Evolutionary conservation across 2,113 vertebrate genomes (phyloP), one percentile per base, ranked within the genome.

Genomic region (Pampusana beccarii): DNA sequence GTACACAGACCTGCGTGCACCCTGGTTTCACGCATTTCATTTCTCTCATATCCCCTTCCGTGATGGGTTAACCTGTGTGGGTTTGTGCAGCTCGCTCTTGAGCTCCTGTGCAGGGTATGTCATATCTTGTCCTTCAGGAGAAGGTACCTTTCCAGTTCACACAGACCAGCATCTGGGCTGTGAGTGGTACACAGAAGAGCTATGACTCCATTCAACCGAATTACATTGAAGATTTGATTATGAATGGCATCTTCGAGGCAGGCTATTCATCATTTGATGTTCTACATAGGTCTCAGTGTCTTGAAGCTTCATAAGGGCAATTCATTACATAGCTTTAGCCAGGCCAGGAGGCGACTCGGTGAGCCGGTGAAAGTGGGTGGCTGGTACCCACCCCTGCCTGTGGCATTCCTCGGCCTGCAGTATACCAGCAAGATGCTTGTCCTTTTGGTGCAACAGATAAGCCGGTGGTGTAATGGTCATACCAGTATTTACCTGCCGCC

Each of bases 141-240:
- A 53, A 83, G 58, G 60, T 90, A 36, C 40, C 1, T 9, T 92
- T 77, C 83, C 51, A 40, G 58, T 75, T 96, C 90, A 91, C 54
- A 78, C 82, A 92, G 42, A 90, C 54, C 79, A 57, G 62, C 92
- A 46, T 66, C 88, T 16, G 0, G 89, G 66, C 78, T 91, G 61
- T 86, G 95, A 97, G 64, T 86, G 56, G 67, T 86, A 85, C 92
- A 66, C 84, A 90, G 73, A 88, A 94, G 91, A 96, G 89, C 78
- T 92, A 50, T 89, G 86, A 64, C 62, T 96, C 84, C 90, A 79
- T 82, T 95, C 83, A 72, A 84, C 67, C 96, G 97, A 93, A 95
- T 96, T 97, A 96, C 90, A 92, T 86, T 97, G 97, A 88, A 95
- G 92, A 98, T 98, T 95, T 96, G 94, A 98, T 98, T 98, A 97